phyloP scores from a whole-genome alignment of 2,113 vertebrate species.

The Ptyas mucosa region DNA sequence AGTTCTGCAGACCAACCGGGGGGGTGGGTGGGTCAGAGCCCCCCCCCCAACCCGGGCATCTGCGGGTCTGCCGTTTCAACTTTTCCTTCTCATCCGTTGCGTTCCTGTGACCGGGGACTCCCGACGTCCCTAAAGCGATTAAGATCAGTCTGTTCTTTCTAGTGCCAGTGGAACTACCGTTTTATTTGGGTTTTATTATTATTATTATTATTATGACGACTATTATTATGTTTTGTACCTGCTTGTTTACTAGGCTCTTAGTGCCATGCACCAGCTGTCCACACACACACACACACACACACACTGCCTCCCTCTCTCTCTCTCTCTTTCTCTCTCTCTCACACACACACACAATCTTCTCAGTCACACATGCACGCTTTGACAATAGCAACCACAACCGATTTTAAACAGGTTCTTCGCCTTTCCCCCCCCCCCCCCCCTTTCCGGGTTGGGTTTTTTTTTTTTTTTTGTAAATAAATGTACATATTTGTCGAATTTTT shows the following conservation, averaged over 20 bases:
- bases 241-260: slow-evolving; percentile 77
- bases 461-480: slow-evolving; percentile 74
- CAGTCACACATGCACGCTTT: slow-evolving; percentile 40
- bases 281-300: slow-evolving; percentile 37
- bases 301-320: neutral
- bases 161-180: slow-evolving; percentile 73
- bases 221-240: slow-evolving; percentile 63
- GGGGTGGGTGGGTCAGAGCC: slow-evolving; percentile 27
- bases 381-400: neutral
- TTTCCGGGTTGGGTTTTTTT: slow-evolving; percentile 38
- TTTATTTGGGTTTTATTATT: neutral
- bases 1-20: slow-evolving; percentile 29
- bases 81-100: slow-evolving; percentile 23
- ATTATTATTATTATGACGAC: neutral
- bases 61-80: slow-evolving; percentile 20
- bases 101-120: slow-evolving; percentile 57
- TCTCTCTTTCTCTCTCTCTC: neutral
- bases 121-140: slow-evolving; percentile 51
- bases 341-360: slow-evolving; percentile 38
- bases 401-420: slow-evolving; percentile 69
- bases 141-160: slow-evolving; percentile 70
- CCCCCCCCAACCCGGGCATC: neutral
- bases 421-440: slow-evolving; percentile 42
- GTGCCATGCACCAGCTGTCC: slow-evolving; percentile 76
- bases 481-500: slow-evolving; percentile 69